Percentiles rank a stretch among this genome's conserved stretches.
These are phyloP conservation scores for Drosophila infuscata DNA, from an alignment of 2,888 invertebrate species.

Conservation along the genomic window DNA sequence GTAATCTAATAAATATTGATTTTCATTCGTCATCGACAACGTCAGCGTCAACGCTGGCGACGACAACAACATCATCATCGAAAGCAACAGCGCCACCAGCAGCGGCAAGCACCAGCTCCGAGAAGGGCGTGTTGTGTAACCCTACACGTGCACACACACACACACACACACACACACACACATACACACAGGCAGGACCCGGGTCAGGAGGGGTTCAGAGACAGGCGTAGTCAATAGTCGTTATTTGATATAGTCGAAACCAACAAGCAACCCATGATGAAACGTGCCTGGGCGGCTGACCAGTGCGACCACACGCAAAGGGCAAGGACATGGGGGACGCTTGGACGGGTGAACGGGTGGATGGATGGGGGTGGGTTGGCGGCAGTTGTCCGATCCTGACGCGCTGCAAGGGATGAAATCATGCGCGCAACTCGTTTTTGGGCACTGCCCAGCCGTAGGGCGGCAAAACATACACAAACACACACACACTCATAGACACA, in stretches of 20 bases:
- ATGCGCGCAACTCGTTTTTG: slow-evolving; percentile 82
- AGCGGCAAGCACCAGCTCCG: slow-evolving; percentile 16
- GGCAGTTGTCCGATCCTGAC: slow-evolving; percentile 33
- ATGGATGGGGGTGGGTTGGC: slow-evolving; percentile 9
- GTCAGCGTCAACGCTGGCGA: slow-evolving; percentile 54
- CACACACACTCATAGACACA: background rate
- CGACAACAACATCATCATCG: slow-evolving; percentile 61
- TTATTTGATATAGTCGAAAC: slow-evolving; percentile 83
- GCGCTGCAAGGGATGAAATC: slow-evolving; percentile 83
- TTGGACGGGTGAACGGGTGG: slow-evolving; percentile 6
- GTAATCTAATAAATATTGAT: slow-evolving; percentile 84
- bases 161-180: slow-evolving; percentile 38
- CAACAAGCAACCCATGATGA: slow-evolving; percentile 69
- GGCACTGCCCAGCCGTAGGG: slow-evolving; percentile 40
- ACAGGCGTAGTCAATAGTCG: slow-evolving; percentile 78
- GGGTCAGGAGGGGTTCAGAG: slow-evolving; percentile 22
- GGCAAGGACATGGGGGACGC: slow-evolving; percentile 11
- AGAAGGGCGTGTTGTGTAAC: slow-evolving; percentile 65
- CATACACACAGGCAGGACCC: slow-evolving; percentile 38
- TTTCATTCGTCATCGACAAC: slow-evolving; percentile 82
- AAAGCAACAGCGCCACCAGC: slow-evolving; percentile 31
- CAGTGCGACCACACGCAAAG: slow-evolving; percentile 67
- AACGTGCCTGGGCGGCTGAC: slow-evolving; percentile 81
- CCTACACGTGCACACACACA: slow-evolving; percentile 69
- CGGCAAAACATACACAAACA: slow-evolving; percentile 24